Evolutionary conservation across 2,888 invertebrate species (phyloP), one percentile per base, ranked within the genome.

Genomic region (Melinopterus prodromus): DNA sequence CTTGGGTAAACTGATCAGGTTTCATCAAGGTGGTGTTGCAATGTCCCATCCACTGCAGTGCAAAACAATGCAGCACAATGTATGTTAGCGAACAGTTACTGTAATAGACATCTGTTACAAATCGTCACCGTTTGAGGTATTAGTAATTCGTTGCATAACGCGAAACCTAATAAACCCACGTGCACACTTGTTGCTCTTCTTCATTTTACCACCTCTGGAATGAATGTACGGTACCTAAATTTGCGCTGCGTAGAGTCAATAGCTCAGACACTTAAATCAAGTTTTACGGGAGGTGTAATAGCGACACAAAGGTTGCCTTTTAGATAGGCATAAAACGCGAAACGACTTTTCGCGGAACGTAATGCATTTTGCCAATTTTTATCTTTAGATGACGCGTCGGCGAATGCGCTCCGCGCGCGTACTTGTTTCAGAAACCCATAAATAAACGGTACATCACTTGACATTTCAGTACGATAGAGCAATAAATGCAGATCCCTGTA

Each of bases 291-390:
- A 72, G 74, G 74, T 37, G 74, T 74, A 74, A 74, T 74, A 37
- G 16, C 74, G 37, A 37, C 74, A 74, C 74, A 74, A 74, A 74
- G 74, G 74, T 74, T 74, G 74, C 74, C 37, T 74, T 37, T 35
- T 36, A 74, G 74, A 74, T 74, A 37, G 74, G 74, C 74, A 74
- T 74, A 74, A 74, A 74, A 74, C 74, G 74, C 74, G 53, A 74
- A 74, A 74, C 74, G 74, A 37, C 74, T 74, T 74, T 74, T 74
- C 74, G 74, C 74, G 36, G 74, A 74, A 74, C 74, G 74, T 74
- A 74, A 74, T 74, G 74, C 74, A 74, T 74, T 74, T 74, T 74
- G 36, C n/a, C 36, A 74, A 36, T 74, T 74, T 74, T 74, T 37
- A 53, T 12, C 9, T 53, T 53, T 53, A 53, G 53, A 53, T 53